Percentiles rank a stretch among this genome's conserved stretches.
These are phyloP conservation scores for Cephus sareptanus DNA, from an alignment of 2,888 invertebrate genomes.

Conservation along the genomic window DNA sequence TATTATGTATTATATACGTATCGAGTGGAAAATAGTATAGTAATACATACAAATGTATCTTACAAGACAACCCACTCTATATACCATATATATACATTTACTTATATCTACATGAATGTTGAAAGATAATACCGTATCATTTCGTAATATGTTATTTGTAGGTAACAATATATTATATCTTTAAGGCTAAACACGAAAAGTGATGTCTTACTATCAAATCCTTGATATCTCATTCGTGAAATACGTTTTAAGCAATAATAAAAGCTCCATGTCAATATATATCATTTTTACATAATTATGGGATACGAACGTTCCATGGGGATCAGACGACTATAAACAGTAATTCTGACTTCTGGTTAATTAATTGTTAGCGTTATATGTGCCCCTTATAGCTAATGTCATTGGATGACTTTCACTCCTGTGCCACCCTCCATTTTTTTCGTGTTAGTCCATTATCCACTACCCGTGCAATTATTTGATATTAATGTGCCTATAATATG, in stretches of 20 bases:
- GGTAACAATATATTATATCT: not conserved
- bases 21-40: not conserved
- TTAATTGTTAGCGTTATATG: not conserved
- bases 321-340: no score
- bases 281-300: not conserved
- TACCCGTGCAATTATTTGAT: not conserved
- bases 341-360: not conserved
- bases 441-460: not conserved
- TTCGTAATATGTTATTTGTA: not conserved
- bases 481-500: not conserved
- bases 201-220: not conserved
- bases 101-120: not conserved
- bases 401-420: not conserved
- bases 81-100: not conserved
- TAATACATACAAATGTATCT: not conserved
- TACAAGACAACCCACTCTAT: not conserved
- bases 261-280: not conserved
- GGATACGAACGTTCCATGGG: not conserved
- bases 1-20: not conserved
- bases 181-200: not conserved
- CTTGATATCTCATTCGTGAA: not conserved
- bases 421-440: not conserved
- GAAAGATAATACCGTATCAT: not conserved
- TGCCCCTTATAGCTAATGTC: not conserved
- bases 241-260: not conserved